Conservation (phyloP, 2,113 vertebrate genomes). For the Dromiciops gliroides region DNA sequence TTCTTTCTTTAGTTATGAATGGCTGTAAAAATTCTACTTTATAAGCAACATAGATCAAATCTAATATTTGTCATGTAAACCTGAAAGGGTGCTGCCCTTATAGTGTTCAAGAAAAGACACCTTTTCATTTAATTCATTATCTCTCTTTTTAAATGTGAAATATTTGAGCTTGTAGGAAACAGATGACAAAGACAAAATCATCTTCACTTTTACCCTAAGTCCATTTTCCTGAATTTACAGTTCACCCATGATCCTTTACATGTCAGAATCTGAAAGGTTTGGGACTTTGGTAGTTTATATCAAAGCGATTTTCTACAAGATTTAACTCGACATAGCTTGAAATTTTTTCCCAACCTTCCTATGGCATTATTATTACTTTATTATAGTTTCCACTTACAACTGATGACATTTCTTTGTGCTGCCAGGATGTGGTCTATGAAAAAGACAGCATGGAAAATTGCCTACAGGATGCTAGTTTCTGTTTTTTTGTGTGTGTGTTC, state of each 20-base stretch:
- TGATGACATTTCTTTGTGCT: slow-evolving; percentile 24
- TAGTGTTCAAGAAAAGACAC: not conserved
- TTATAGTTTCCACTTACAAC: slow-evolving; percentile 48
- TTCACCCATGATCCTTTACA: not conserved
- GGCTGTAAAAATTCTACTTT: slow-evolving; percentile 1
- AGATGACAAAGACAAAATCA: not conserved
- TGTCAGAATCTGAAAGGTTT: not conserved
- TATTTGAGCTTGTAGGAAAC: not conserved
- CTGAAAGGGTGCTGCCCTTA: slow-evolving; percentile 6
- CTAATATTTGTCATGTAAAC: slow-evolving; percentile 16
- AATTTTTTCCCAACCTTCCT: slow-evolving; percentile 45
- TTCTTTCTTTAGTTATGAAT: not conserved
- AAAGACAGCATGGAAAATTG: slow-evolving; percentile 37
- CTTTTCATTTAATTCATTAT: not conserved
- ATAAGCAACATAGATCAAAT: slow-evolving; percentile 29
- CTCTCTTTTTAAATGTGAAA: not conserved
- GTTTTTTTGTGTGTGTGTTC: not conserved
- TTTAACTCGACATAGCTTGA: slow-evolving; percentile 41
- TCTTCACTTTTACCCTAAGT: not conserved
- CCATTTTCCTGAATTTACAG: not conserved
- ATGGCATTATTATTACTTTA: not conserved
- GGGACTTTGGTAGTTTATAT: not conserved
- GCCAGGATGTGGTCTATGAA: not conserved
- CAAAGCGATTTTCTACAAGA: slow-evolving; percentile 18
- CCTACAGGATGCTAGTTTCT: not conserved